phyloP scores from a whole-genome alignment of 2,797 vertebrate genomes.

The Geotrypetes seraphini region DNA sequence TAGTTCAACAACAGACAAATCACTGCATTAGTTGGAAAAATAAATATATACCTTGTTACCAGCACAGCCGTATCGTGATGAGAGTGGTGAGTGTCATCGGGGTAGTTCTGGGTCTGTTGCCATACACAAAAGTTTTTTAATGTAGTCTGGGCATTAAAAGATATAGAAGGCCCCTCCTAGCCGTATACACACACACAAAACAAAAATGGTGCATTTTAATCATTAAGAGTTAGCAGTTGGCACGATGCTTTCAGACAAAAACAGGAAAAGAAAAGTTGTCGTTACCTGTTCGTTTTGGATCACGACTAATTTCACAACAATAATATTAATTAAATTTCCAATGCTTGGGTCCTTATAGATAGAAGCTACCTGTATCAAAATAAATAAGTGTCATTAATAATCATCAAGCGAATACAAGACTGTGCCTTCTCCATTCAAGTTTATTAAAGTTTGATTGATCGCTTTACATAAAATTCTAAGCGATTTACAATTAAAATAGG shows the following conservation, averaged over 20 bases:
- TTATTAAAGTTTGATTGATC: no score
- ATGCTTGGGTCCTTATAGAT: conserved; percentile 98
- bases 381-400: conserved; percentile 36
- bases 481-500: no score
- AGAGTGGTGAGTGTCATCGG: conserved; percentile 77
- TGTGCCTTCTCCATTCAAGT: no score
- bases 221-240: background rate
- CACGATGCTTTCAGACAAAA: background rate
- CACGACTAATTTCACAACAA: conserved; percentile 93
- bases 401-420: no score
- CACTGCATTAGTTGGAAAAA: no score
- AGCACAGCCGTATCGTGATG: conserved; percentile 91
- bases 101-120: conserved; percentile 85
- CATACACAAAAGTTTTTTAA: conserved; percentile 97
- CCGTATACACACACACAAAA: background rate
- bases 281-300: conserved; percentile 90
- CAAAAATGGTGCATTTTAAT: conserved; percentile 15
- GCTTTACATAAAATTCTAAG: no score
- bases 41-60: conserved; percentile 79
- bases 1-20: no score
- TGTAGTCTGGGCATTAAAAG: conserved; percentile 91
- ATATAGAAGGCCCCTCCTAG: conserved; percentile 88
- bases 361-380: conserved; percentile 81
- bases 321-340: conserved; percentile 96
- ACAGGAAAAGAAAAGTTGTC: conserved; percentile 17